Base-by-base conservation (phyloP, 2,888 invertebrate species). In the Apamea monoglypha region DNA sequence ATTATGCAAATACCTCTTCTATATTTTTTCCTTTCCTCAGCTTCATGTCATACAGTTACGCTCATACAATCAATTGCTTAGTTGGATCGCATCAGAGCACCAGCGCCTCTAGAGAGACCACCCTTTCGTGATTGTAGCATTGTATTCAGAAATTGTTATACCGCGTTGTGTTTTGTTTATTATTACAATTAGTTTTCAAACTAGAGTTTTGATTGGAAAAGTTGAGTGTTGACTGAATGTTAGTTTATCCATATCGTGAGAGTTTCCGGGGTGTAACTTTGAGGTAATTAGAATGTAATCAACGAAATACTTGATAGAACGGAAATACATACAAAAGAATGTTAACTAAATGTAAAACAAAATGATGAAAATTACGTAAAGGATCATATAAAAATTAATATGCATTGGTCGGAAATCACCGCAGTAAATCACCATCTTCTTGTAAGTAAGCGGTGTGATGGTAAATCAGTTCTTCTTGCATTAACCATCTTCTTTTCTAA, bases 101-200 rank as follows among this genome's bases (percentile, higher is more conserved):
- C 47, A 14, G 25, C 44, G 56, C 16, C 75, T 36, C 75, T 36
- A n/a, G 63, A 73, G 84, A 63, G 25, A 36, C 5, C 16, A 32
- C 70, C 63, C 47, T 66, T 70, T 47, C 44, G 59, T 82, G 72
- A 82, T 73, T 86, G 83, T n/a, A 44, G 53, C 21, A 64, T 78
- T 74, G 71, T 56, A n/a, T 78, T 72, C 72, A 69, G 63, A 59
- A 69, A 75, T 72, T 63, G 84, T 56, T 83, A n/a, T 70, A 36
- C 21, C 18, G 16, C 18, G 47, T 50, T 16, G 32, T 16, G 61
- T 36, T 61, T 53, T 68, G 64, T 69, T 66, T 47, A 29, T 66
- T 47, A 29, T 69, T 29, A 25, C 16, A 61, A 72, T 68, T 70
- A 29, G 16, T 79, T 66, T 67, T 71, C 21, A n/a, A 53, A 53